A percentile compares a stretch with the other conserved stretches of the same genome.
Evolutionary conservation across 1,140 invertebrate species (phyloP).

Genomic region (Mesaphorura yosii): DNA sequence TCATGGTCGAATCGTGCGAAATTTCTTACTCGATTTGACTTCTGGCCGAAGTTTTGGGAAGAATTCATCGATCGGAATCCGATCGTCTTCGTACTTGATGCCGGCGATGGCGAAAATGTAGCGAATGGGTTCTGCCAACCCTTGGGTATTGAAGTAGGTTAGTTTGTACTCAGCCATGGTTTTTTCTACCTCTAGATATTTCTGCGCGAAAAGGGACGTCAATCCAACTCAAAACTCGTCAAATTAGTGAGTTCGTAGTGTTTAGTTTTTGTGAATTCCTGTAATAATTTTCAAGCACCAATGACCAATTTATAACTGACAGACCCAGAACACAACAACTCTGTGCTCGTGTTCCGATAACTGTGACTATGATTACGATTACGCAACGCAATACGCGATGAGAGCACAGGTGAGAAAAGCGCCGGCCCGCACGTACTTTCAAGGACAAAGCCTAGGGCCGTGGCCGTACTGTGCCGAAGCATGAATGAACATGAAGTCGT

Average conservation of each 20-base stretch:
- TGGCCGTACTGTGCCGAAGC: too few relatives aligned
- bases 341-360: not conserved
- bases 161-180: slow-evolving; percentile 41
- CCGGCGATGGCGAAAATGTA: slow-evolving; percentile 51
- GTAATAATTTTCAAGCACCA: not conserved
- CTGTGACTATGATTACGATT: too few relatives aligned
- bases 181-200: not conserved
- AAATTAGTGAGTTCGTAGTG: not conserved
- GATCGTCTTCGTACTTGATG: slow-evolving; percentile 52
- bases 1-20: not conserved
- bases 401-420: too few relatives aligned
- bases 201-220: not conserved
- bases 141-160: slow-evolving; percentile 55
- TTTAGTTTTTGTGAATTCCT: not conserved
- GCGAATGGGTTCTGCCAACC: slow-evolving; percentile 53
- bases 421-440: too few relatives aligned
- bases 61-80: slow-evolving; percentile 41
- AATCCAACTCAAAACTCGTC: not conserved
- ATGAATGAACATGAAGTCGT: not conserved
- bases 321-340: not conserved
- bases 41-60: too few relatives aligned
- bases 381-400: too few relatives aligned
- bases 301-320: not conserved
- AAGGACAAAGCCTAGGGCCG: too few relatives aligned
- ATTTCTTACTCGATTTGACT: not conserved